Base-by-base conservation (phyloP, 1,140 invertebrate species). In the Euglossa dilemma region DNA sequence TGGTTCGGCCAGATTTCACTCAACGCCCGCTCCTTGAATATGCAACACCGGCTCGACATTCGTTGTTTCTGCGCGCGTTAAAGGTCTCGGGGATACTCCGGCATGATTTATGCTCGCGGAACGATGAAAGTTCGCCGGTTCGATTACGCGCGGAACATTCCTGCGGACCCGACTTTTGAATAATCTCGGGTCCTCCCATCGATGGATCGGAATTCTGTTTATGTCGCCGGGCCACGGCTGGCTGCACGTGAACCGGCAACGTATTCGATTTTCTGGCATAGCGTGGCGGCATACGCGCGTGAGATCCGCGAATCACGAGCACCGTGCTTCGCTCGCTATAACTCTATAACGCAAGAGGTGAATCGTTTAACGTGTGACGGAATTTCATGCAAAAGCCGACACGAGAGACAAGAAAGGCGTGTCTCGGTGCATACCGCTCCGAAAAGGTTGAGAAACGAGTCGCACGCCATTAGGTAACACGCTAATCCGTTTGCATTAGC, bases 1-100 rank as follows among this genome's bases (percentile, higher is more conserved):
- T 63, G 77, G 59, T 83, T 74, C 67, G 69, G 63, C 70, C 77
- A 72, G 80, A 86, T 84, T 83, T 87, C 84, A 85, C 80, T 84
- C 80, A 70, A 86, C 72, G 86, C 72, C 72, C 85, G 61, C 75
- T 54, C 67, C 76, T 82, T 84, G 67, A 87, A 87, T 85, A 84
- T 87, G 75, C 80, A 80, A 64, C 71, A 36, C 59, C 43, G n/a
- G 28, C 70, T 45, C 71, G 59, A 47, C 61, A 56, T 67, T 81
- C 72, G 61, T 75, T 66, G 80, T 75, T 75, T 56, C 61, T 66
- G 57, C 63, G 14, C 70, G 28, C 72, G 61, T 63, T 45, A 81
- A 81, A 81, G 80, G 72, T 81, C 80, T 81, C 12, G 36, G 36
- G 36, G 80, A 81, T 81, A 75, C 50, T 52, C 14, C 61, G 7